These are phyloP conservation scores for Cosmia trapezina DNA, from an alignment of 2,888 invertebrate species.

Conservation along the genomic window DNA sequence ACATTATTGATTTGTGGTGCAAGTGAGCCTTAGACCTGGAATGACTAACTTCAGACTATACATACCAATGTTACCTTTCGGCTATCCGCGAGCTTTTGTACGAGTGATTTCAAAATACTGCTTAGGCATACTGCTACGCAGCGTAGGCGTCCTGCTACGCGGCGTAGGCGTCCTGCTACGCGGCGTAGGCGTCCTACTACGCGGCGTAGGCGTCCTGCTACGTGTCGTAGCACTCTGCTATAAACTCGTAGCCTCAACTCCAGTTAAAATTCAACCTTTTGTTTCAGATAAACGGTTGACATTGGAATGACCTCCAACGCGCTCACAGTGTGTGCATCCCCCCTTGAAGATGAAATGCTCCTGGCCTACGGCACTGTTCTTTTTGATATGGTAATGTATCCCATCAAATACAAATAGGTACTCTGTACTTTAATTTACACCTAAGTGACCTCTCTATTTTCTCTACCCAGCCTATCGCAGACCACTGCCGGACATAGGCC, in stretches of 20 bases:
- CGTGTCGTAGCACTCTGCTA: neutral
- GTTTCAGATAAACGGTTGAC: conserved; percentile 79
- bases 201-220: neutral
- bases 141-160: neutral
- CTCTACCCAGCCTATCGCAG: conserved; percentile 55
- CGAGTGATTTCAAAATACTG: neutral
- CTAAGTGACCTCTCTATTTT: conserved; percentile 56
- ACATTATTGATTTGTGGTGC: neutral
- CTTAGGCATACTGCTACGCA: neutral
- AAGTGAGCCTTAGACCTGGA: neutral
- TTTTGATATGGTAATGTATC: conserved; percentile 83
- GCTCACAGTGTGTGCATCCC: conserved; percentile 66
- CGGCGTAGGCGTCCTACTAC: neutral
- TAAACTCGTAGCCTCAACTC: neutral
- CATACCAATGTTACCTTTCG: neutral
- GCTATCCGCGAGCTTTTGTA: neutral
- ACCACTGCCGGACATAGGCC: conserved; percentile 54
- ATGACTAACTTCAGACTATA: neutral
- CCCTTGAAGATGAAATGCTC: conserved; percentile 82
- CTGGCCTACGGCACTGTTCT: conserved; percentile 83
- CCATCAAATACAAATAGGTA: conserved; percentile 17
- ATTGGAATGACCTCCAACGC: conserved; percentile 84
- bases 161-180: neutral
- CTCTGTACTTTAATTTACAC: conserved; percentile 30
- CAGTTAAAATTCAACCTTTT: conserved; percentile 28